phyloP scores from a whole-genome alignment of 2,113 vertebrate genomes.

The Semnopithecus entellus region DNA sequence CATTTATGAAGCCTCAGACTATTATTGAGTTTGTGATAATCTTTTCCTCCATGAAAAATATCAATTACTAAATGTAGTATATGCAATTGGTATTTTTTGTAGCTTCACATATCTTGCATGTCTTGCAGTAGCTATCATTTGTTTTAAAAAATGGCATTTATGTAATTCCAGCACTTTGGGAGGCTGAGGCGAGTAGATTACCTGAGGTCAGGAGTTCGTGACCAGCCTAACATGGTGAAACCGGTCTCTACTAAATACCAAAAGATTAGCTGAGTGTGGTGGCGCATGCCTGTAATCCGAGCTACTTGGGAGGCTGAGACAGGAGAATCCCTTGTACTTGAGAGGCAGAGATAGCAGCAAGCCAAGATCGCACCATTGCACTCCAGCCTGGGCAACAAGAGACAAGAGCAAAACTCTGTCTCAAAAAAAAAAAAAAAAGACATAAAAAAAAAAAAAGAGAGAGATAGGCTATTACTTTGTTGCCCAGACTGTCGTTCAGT shows the following conservation, averaged over 20 bases:
- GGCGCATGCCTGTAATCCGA: not conserved
- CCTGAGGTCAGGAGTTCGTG: not conserved
- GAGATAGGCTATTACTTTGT: too few relatives aligned
- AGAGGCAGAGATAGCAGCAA: too few relatives aligned
- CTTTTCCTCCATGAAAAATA: not conserved
- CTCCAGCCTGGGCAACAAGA: not conserved
- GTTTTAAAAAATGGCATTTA: not conserved
- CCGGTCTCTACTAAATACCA: not conserved
- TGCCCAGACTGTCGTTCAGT: too few relatives aligned
- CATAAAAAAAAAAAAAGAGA: too few relatives aligned
- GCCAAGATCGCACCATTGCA: not conserved
- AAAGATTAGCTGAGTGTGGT: not conserved
- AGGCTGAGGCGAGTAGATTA: not conserved
- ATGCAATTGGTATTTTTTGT: not conserved
- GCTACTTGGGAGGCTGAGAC: not conserved
- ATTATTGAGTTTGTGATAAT: not conserved
- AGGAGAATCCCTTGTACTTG: not conserved
- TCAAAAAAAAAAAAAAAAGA: not conserved
- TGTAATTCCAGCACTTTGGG: not conserved
- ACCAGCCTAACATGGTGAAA: not conserved
- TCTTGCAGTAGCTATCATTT: not conserved
- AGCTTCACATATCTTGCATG: not conserved
- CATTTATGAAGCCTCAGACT: not conserved
- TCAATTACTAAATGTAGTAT: not conserved
- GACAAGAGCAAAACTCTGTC: not conserved